phyloP scores from a whole-genome alignment of 2,113 vertebrate species.

The Oreocharis arfaki region DNA sequence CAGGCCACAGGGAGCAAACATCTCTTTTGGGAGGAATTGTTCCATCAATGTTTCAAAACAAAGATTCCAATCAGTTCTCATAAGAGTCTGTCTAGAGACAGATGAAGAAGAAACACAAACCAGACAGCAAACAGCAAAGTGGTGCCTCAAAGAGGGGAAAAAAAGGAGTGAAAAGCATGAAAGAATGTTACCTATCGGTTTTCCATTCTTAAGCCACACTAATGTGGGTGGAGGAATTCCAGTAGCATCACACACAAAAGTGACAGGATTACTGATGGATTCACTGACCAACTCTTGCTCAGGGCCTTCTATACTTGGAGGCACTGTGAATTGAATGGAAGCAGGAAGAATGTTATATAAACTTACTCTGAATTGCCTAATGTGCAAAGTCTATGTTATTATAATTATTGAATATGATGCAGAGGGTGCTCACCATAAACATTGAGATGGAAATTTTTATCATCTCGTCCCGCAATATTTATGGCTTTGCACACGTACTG shows the following conservation, averaged over 20 bases:
- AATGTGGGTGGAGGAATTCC: constrained; percentile 90
- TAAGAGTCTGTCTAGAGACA: neutral
- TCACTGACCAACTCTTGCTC: constrained; percentile 77
- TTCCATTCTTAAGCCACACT: constrained; percentile 88
- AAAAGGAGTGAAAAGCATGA: neutral
- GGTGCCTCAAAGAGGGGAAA: neutral
- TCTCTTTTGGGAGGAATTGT: neutral
- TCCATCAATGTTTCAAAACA: neutral
- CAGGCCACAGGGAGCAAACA: neutral
- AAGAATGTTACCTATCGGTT: constrained; percentile 76
- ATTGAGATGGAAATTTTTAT: constrained; percentile 95
- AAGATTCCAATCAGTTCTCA: neutral
- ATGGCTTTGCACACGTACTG: constrained; percentile 93
- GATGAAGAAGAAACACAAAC: neutral
- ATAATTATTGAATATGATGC: neutral
- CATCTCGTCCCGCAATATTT: constrained; percentile 91
- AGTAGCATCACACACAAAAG: constrained; percentile 85
- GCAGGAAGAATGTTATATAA: neutral
- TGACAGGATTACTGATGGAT: constrained; percentile 85
- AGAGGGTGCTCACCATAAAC: constrained; percentile 82
- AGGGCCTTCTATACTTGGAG: constrained; percentile 86
- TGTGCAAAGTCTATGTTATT: neutral
- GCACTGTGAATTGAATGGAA: constrained; percentile 75
- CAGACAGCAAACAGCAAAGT: neutral
- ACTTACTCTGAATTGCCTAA: neutral